A percentile compares a stretch with the other conserved stretches of the same genome.
phyloP scores from a whole-genome alignment of 2,113 vertebrate genomes.

The Macheiramphus alcinus region DNA sequence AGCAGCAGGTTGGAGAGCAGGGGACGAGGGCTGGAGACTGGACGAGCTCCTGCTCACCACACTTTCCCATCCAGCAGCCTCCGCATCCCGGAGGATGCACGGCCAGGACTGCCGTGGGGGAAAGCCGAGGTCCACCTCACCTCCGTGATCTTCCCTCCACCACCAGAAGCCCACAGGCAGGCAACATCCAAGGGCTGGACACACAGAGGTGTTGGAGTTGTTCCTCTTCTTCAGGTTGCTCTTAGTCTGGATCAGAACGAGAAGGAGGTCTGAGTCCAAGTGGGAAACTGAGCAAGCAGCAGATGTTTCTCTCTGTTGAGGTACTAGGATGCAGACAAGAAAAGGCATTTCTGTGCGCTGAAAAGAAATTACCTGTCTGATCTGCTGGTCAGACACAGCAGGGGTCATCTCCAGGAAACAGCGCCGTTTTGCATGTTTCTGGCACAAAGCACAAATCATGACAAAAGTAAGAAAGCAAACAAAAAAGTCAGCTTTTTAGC shows the following conservation, averaged over 20 bases:
- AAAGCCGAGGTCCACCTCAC: not conserved
- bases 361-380: not conserved
- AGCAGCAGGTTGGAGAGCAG: not conserved
- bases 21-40: not conserved
- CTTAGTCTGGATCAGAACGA: not conserved
- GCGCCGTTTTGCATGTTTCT: not conserved
- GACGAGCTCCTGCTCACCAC: not conserved
- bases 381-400: not conserved
- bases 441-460: not conserved
- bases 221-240: not conserved
- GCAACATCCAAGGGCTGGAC: not conserved
- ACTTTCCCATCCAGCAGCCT: not conserved
- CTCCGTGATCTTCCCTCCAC: not conserved
- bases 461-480: not conserved
- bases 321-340: not conserved
- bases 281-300: not conserved
- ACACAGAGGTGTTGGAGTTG: not conserved
- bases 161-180: not conserved
- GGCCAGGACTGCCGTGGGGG: not conserved
- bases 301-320: not conserved
- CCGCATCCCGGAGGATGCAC: fast-evolving
- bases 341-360: not conserved
- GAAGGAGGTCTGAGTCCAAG: fast-evolving
- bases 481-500: not conserved
- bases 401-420: not conserved